phyloP scores from a whole-genome alignment of 2,113 vertebrate genomes.

The Laticauda colubrina region DNA sequence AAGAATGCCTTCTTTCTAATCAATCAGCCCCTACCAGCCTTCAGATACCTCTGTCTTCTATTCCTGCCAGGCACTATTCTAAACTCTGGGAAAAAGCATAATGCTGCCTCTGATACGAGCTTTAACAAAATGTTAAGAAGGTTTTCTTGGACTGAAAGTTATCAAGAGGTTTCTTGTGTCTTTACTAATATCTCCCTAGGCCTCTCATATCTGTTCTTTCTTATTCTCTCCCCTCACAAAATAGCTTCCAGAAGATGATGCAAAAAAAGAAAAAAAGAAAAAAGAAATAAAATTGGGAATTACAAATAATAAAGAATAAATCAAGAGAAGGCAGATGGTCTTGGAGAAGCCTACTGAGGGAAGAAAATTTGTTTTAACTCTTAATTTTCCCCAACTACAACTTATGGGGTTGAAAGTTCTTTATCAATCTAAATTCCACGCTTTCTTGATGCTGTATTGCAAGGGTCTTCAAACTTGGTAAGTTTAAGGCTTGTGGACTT shows the following conservation, averaged over 20 bases:
- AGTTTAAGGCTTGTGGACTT: too few species aligned
- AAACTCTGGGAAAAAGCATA: constrained; percentile 1
- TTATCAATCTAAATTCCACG: not conserved
- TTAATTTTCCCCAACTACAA: not conserved
- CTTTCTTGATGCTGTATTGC: not conserved
- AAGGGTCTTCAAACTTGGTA: too few species aligned
- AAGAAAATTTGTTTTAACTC: not conserved
- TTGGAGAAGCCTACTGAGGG: not conserved
- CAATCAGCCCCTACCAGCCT: not conserved
- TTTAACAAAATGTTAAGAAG: constrained; percentile 1
- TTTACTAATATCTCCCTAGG: not conserved
- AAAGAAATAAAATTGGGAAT: not conserved
- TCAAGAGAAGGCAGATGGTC: not conserved
- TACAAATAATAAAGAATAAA: not conserved
- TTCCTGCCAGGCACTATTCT: not conserved
- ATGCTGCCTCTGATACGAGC: constrained; percentile 11
- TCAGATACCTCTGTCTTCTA: not conserved
- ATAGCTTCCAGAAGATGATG: not conserved
- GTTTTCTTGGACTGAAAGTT: not conserved
- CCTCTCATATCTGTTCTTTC: not conserved
- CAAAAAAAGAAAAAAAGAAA: not conserved
- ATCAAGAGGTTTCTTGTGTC: not conserved
- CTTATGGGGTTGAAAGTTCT: not conserved
- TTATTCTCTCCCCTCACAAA: not conserved
- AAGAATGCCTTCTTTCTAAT: not conserved